Conservation (phyloP, 2,888 invertebrate genomes). For the Tetranychus truncatus region DNA sequence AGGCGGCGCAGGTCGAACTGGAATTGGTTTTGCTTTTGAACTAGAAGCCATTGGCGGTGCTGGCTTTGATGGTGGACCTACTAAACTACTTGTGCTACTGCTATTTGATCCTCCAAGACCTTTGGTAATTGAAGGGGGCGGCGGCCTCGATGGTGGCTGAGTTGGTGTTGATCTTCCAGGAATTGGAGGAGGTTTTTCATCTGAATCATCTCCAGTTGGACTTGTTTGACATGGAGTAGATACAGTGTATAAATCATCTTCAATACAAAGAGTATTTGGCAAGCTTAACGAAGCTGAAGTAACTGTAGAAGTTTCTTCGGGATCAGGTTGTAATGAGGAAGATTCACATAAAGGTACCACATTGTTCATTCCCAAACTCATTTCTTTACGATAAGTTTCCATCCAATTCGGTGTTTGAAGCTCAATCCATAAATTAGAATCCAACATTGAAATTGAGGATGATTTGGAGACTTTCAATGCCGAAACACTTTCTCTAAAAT, state of each 20-base stretch:
- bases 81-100: neutral
- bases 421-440: conserved; percentile 36
- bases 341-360: conserved; percentile 39
- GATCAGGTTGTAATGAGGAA: conserved; percentile 5
- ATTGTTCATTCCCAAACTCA: conserved; percentile 62
- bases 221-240: conserved; percentile 24
- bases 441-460: conserved; percentile 31
- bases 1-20: conserved; percentile 20
- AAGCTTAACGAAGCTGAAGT: neutral
- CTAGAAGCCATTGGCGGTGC: conserved; percentile 24
- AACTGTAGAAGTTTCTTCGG: conserved; percentile 18
- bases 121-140: conserved; percentile 17
- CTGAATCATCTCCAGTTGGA: conserved; percentile 18
- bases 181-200: conserved; percentile 17
- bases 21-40: conserved; percentile 13
- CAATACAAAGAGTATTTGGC: neutral
- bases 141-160: conserved; percentile 25
- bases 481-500: conserved; percentile 71
- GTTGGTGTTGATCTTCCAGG: conserved; percentile 16
- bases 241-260: conserved; percentile 19
- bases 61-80: conserved; percentile 23
- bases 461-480: conserved; percentile 44
- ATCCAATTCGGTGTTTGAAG: conserved; percentile 73
- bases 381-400: conserved; percentile 57
- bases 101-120: neutral